A percentile compares a stretch with the other conserved stretches of the same genome.
These are phyloP conservation scores for Cyprinodon tularosa DNA, from an alignment of 2,113 vertebrate genomes.

Conservation along the genomic window DNA sequence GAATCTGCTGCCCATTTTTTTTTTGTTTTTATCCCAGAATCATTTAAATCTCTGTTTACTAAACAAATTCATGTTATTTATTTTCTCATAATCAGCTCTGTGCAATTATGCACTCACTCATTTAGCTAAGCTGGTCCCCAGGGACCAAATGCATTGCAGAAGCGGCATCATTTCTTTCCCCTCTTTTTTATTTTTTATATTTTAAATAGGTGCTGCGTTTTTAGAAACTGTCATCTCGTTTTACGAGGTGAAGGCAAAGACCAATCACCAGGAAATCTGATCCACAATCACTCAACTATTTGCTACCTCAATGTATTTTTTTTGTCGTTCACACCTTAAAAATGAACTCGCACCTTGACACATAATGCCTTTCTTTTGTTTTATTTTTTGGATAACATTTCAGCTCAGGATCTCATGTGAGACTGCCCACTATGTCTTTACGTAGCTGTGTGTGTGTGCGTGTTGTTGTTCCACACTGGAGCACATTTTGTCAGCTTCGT, in stretches of 20 bases:
- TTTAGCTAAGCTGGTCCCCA: constrained; percentile 66
- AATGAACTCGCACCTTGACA: constrained; percentile 56
- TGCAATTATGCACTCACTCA: constrained; percentile 74
- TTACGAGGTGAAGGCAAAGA: constrained; percentile 77
- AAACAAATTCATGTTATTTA: constrained; percentile 71
- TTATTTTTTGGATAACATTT: constrained; percentile 59
- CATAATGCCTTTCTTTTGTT: constrained; percentile 47
- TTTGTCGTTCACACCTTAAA: constrained; percentile 59
- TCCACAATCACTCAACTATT: constrained; percentile 62
- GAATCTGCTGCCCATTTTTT: constrained; percentile 16
- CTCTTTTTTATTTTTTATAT: constrained; percentile 41
- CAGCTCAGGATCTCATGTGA: constrained; percentile 29
- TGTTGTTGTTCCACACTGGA: constrained; percentile 37
- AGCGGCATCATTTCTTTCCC: constrained; percentile 65
- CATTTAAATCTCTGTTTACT: constrained; percentile 56
- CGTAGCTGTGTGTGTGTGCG: constrained; percentile 7
- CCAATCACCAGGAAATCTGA: constrained; percentile 72
- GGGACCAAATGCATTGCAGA: constrained; percentile 63
- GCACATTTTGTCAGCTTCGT: constrained; percentile 63
- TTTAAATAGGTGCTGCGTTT: constrained; percentile 72
- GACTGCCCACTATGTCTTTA: constrained; percentile 27
- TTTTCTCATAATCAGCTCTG: constrained; percentile 63
- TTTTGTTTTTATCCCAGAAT: constrained; percentile 21
- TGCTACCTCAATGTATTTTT: constrained; percentile 49
- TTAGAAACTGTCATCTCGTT: constrained; percentile 75